Evolutionary conservation across 2,888 invertebrate genomes (phyloP), one percentile per base, ranked within the genome.

Genomic region (Dendrolimus houi): DNA sequence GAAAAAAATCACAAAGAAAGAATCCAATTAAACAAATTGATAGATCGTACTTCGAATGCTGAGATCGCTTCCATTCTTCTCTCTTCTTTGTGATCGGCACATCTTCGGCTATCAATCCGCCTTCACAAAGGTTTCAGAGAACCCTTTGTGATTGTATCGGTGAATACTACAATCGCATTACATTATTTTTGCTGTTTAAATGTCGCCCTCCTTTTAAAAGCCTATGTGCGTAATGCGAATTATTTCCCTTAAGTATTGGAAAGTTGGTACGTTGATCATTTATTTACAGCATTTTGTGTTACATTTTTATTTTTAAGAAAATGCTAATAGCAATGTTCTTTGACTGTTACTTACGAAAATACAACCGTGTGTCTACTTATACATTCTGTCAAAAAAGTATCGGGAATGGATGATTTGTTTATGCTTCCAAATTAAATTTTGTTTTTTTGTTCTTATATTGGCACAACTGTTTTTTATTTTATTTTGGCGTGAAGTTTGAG

Each of bases 11-110:
- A 77, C 79, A 85, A 83, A 85, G 84, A 75, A 77, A 75, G 81
- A 85, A 85, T 86, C 81, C 85, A 86, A 86, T 86, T 85, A 85
- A 85, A 86, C 83, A 83, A 86, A 86, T 86, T 86, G 85, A 85
- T 84, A 79, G 85, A 85, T 86, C 77, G 77, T 69, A 73, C 75
- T 73, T 68, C 71, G 68, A 66, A 74, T 54, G 54, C 55, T 29
- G 55, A 56, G 59, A 57, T 59, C 56, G 59, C 41, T 59, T 58
- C 66, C 69, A 69, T 75, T 78, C 74, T 72, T 74, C 60, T 58
- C 63, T 65, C 66, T 71, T 76, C 81, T 86, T 87, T 87, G 86
- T 83, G 83, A 85, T 80, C 72, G 72, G 68, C 73, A 75, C 74
- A 83, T 85, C 84, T 79, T 77, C 67, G 68, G 72, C 74, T 75